Evolutionary conservation across 1,140 invertebrate genomes (phyloP), one percentile per base, ranked within the genome.

Genomic region (Solenopsis invicta): DNA sequence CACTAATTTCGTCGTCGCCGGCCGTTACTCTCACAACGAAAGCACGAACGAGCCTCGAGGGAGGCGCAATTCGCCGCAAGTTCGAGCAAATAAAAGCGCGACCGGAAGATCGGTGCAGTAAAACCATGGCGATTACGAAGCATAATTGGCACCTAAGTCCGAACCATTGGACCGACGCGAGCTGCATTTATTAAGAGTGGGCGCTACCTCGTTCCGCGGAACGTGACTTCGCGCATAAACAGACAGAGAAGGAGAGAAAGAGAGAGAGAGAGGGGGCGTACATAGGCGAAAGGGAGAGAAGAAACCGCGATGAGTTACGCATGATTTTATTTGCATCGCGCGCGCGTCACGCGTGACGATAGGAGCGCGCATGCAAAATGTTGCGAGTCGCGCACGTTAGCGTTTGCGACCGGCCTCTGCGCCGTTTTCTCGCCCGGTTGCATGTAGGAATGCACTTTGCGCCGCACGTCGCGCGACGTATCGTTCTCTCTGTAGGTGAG

Each of bases 251-350:
- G 54, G 1, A 18, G 50, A 52, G 41, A 52, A 2, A 45, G 45
- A 61, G 48, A 56, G 12, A 12, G 62, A 41, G 21, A 24, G 21
- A 2, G 18, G n/a, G 8, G 5, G 41, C 4, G 41, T 29, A 41
- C 3, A 45, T n/a, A n/a, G n/a, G 3, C 16, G 29, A 29, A 16
- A 18, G 41, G 13, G n/a, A 3, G 48, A 37, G 16, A 66, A 37
- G 9, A 2, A 10, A n/a, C 0, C 9, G 12, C n/a, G 59, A 77
- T 54, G 77, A 71, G 56, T 84, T 50, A 77, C 72, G 86, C 69
- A 56, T 82, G 80, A 89, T 84, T 89, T 72, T 61, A 87, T 87
- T 84, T 84, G 54, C 45, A 48, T 10, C 61, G 76, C 37, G 29
- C 9, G 61, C 56, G n/a, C 52, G 66, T 81, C 62, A 56, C 66